phyloP scores from a whole-genome alignment of 2,113 vertebrate species.

The Empidonax traillii region DNA sequence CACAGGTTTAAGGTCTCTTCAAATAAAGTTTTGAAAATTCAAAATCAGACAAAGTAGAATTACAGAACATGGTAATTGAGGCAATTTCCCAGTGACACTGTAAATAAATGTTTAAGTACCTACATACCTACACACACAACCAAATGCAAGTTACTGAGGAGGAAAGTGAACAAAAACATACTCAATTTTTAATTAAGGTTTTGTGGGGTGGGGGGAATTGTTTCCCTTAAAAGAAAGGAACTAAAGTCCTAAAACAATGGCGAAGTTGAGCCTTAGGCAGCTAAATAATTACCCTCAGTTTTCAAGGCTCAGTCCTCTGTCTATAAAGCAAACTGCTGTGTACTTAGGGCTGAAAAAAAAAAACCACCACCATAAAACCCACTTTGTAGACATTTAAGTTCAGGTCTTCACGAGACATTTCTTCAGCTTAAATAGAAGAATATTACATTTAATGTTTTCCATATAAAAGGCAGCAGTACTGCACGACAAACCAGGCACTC shows the following conservation, averaged over 20 bases:
- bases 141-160: not conserved
- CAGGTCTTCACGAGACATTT: slow-evolving; percentile 32
- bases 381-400: slow-evolving; percentile 24
- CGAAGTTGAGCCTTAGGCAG: slow-evolving; percentile 60
- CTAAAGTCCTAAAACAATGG: slow-evolving; percentile 60
- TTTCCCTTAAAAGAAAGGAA: slow-evolving; percentile 51
- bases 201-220: slow-evolving; percentile 1
- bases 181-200: slow-evolving; percentile 56
- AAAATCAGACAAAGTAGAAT: not conserved
- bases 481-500: slow-evolving; percentile 43
- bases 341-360: not conserved
- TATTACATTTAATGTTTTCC: slow-evolving; percentile 42
- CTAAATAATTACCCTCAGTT: slow-evolving; percentile 62
- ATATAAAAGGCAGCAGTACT: slow-evolving; percentile 21
- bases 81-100: not conserved
- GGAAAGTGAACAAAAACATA: slow-evolving; percentile 20
- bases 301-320: slow-evolving; percentile 51
- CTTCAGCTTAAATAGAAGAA: slow-evolving; percentile 12
- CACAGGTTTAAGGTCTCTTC: not conserved
- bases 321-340: slow-evolving; percentile 58
- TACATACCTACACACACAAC: not conserved
- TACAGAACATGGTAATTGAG: not conserved
- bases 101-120: not conserved
- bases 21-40: not conserved
- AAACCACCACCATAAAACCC: slow-evolving; percentile 25